phyloP scores from a whole-genome alignment of 35 echinoderm and acorn worm species.

The Diadema setosum region DNA sequence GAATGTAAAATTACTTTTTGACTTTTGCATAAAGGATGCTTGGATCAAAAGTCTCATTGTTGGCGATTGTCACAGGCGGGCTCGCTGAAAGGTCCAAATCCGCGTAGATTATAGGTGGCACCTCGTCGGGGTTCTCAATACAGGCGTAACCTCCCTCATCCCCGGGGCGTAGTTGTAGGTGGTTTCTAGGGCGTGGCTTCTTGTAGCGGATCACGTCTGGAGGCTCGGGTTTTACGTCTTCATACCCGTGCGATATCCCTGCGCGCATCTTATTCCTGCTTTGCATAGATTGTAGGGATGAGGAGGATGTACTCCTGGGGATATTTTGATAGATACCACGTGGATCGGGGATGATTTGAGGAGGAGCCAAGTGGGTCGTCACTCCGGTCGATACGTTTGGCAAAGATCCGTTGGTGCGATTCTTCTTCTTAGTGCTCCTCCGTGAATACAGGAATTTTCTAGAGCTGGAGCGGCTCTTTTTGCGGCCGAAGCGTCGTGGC shows the following conservation, averaged over 20 bases:
- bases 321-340: not conserved
- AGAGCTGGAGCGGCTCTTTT: not conserved
- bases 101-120: not conserved
- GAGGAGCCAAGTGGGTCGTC: not conserved
- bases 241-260: not conserved
- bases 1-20: too few species aligned
- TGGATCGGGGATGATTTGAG: not conserved
- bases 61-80: not conserved
- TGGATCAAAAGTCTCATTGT: not conserved
- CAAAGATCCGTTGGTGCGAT: not conserved
- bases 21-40: not conserved
- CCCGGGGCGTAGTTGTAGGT: not conserved
- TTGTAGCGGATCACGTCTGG: not conserved
- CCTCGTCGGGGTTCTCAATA: not conserved
- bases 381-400: not conserved
- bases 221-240: not conserved
- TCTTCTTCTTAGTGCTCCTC: not conserved
- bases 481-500: not conserved
- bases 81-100: not conserved
- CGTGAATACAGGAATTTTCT: not conserved
- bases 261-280: not conserved
- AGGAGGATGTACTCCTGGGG: not conserved
- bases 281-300: not conserved
- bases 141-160: not conserved
- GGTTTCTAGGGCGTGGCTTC: not conserved